Conservation (phyloP, 2,888 invertebrate species). For the Papilio protenor region DNA sequence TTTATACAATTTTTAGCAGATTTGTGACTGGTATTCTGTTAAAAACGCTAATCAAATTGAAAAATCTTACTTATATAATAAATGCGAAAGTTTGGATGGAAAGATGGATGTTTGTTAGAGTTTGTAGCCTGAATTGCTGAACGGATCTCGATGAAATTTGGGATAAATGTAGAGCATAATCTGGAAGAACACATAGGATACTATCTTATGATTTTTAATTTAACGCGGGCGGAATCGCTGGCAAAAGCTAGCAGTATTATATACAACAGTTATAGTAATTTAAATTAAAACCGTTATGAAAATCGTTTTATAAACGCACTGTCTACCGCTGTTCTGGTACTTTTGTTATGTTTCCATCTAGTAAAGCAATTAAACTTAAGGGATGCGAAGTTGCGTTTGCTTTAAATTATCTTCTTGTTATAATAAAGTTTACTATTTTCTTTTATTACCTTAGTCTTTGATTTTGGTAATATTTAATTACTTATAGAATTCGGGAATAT, state of each 20-base stretch:
- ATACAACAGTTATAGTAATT: too few species aligned
- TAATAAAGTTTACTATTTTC: slow-evolving; percentile 31
- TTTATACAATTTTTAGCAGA: background rate
- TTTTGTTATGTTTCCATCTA: slow-evolving; percentile 40
- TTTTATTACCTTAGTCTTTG: background rate
- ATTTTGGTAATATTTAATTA: background rate
- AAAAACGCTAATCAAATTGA: too few species aligned
- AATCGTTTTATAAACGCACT: background rate
- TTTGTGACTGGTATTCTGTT: background rate
- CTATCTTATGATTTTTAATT: too few species aligned
- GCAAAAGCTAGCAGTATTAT: too few species aligned
- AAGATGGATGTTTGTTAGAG: too few species aligned
- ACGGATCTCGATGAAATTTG: too few species aligned
- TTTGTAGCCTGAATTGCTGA: too few species aligned
- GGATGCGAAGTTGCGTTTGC: slow-evolving; percentile 27
- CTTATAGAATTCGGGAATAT: background rate
- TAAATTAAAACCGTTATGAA: background rate
- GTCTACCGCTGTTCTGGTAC: slow-evolving; percentile 10
- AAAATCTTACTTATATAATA: too few species aligned
- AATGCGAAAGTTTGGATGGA: too few species aligned
- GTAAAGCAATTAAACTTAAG: slow-evolving; percentile 39
- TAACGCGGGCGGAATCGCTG: too few species aligned
- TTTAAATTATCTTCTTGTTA: slow-evolving; percentile 37
- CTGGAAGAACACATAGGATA: too few species aligned
- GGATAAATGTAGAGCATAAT: too few species aligned